Evolutionary conservation across 2,797 vertebrate genomes (phyloP).

Genomic region (Pteropus rufus): DNA sequence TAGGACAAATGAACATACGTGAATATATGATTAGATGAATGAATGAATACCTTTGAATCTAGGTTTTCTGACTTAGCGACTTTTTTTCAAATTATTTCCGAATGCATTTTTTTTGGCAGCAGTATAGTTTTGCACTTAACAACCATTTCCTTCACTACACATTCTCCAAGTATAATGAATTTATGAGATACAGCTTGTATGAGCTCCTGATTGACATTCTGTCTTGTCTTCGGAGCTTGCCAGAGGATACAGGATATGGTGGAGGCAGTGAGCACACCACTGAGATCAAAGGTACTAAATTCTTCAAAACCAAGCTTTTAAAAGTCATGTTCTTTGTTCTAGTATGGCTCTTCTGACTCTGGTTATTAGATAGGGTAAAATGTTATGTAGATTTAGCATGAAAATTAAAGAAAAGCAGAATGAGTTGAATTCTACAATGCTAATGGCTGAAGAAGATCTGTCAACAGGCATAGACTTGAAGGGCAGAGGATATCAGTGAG

Average conservation of each 20-base stretch:
- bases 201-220: not conserved
- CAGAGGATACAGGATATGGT: not conserved
- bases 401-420: not conserved
- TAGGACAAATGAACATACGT: not conserved
- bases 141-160: not conserved
- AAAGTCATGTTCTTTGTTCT: not conserved
- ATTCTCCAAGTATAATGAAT: not conserved
- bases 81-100: constrained; percentile 18
- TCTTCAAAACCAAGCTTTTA: not conserved
- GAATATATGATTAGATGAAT: not conserved
- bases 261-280: not conserved
- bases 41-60: not conserved
- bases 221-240: not conserved
- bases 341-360: not conserved
- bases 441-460: not conserved
- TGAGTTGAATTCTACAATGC: not conserved
- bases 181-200: not conserved
- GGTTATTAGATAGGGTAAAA: not conserved
- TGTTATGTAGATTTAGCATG: not conserved
- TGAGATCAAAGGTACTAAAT: not conserved
- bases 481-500: not conserved
- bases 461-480: not conserved
- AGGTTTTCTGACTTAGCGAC: not conserved
- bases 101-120: not conserved
- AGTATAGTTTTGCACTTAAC: not conserved